These are phyloP conservation scores for Toxonevra muliebris DNA, from an alignment of 2,888 invertebrate species.

Conservation along the genomic window DNA sequence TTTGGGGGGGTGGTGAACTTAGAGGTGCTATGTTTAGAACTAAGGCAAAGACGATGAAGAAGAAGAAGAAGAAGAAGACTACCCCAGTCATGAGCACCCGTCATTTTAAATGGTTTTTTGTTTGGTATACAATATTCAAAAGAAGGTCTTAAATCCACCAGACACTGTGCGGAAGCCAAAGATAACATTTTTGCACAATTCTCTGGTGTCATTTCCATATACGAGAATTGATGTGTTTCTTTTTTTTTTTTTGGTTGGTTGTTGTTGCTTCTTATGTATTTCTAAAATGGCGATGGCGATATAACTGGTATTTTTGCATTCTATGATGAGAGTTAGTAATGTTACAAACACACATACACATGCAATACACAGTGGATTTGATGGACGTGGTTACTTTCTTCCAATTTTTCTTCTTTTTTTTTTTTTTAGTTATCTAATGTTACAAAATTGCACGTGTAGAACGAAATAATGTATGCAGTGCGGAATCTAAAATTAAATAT, in stretches of 20 bases:
- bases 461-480: too few relatives aligned
- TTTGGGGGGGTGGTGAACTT: constrained; percentile 23
- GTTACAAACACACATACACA: background rate
- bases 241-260: constrained; percentile 48
- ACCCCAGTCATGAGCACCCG: constrained; percentile 43
- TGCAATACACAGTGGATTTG: constrained; percentile 6
- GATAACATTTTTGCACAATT: constrained; percentile 60
- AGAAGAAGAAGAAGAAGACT: constrained; percentile 23
- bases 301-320: constrained; percentile 23
- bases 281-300: constrained; percentile 12
- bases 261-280: constrained; percentile 34
- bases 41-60: constrained; percentile 9
- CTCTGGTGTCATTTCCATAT: constrained; percentile 59
- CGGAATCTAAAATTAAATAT: too few relatives aligned
- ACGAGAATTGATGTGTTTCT: constrained; percentile 62
- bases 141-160: constrained; percentile 51
- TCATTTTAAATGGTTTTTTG: constrained; percentile 55
- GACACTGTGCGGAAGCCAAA: constrained; percentile 61
- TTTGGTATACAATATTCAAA: constrained; percentile 44
- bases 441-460: too few relatives aligned
- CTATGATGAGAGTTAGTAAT: background rate
- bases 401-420: too few relatives aligned
- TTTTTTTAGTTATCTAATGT: too few relatives aligned
- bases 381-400: too few relatives aligned
- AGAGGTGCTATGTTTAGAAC: constrained; percentile 32